Conservation (phyloP, 1,140 invertebrate genomes). For the Orius insidiosus region DNA sequence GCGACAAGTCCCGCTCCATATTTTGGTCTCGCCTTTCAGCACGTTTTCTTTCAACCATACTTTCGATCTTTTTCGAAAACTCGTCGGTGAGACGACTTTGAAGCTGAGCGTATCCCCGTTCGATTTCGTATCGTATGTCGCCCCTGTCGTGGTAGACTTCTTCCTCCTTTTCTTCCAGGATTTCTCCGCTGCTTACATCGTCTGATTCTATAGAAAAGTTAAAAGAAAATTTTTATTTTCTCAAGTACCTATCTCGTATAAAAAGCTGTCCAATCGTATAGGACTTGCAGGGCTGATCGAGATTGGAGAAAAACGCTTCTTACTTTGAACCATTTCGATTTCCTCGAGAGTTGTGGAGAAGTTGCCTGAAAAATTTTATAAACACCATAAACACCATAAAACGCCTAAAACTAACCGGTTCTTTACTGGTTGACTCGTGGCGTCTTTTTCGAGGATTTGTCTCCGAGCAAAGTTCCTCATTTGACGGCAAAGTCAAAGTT, state of each 20-base stretch:
- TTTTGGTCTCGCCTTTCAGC: slow-evolving; percentile 23
- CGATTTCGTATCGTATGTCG: slow-evolving; percentile 31
- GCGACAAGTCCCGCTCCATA: slow-evolving; percentile 45
- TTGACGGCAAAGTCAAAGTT: slow-evolving; percentile 38
- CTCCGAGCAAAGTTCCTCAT: slow-evolving; percentile 30
- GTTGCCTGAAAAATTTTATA: slow-evolving; percentile 17
- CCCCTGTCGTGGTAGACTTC: slow-evolving; percentile 6
- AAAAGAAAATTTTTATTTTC: not conserved
- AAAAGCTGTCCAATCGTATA: slow-evolving; percentile 38
- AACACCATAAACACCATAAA: no score
- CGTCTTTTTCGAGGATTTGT: no score
- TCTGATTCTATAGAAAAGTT: slow-evolving; percentile 17
- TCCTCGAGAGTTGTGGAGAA: slow-evolving; percentile 24
- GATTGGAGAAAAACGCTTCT: slow-evolving; percentile 46
- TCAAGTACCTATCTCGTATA: slow-evolving; percentile 34
- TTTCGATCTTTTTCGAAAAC: slow-evolving; percentile 49
- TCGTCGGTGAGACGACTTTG: slow-evolving; percentile 49
- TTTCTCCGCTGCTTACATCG: slow-evolving; percentile 19
- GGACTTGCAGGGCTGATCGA: slow-evolving; percentile 49
- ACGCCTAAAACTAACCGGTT: no score
- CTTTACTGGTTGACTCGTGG: no score
- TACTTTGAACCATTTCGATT: slow-evolving; percentile 50
- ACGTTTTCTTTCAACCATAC: slow-evolving; percentile 38
- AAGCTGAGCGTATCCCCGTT: slow-evolving; percentile 40
- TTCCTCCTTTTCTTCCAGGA: slow-evolving; percentile 14